Conservation (phyloP, 2,797 vertebrate genomes). For the Trachops cirrhosus region DNA sequence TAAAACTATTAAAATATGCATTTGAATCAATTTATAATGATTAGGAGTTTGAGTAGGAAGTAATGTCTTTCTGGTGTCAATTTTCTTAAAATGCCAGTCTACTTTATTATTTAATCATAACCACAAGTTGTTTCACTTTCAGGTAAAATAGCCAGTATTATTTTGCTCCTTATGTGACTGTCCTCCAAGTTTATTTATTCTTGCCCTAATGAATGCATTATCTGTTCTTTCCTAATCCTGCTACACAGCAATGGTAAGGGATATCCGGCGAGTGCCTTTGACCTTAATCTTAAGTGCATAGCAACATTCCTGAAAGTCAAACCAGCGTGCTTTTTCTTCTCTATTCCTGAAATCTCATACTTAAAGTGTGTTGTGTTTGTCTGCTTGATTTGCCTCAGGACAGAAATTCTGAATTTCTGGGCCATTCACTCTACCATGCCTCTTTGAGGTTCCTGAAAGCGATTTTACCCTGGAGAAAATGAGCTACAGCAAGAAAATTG, state of each 20-base stretch:
- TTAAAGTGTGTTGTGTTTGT: constrained; percentile 35
- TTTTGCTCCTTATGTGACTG: neutral
- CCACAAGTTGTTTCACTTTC: constrained; percentile 55
- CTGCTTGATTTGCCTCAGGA: constrained; percentile 46
- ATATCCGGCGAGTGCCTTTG: constrained; percentile 35
- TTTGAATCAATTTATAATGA: constrained; percentile 41
- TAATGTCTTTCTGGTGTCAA: constrained; percentile 30
- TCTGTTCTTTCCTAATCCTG: constrained; percentile 52
- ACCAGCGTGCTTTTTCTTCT: constrained; percentile 31
- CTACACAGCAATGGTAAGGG: constrained; percentile 6
- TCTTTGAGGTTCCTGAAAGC: constrained; percentile 17
- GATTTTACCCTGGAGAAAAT: neutral
- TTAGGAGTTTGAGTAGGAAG: constrained; percentile 15
- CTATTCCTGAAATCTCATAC: constrained; percentile 56
- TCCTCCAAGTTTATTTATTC: constrained; percentile 58
- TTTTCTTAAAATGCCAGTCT: neutral
- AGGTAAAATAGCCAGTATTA: constrained; percentile 51
- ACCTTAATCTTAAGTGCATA: constrained; percentile 50
- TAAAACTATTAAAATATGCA: neutral
- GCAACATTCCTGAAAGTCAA: constrained; percentile 69
- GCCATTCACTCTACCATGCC: neutral
- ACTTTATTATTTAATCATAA: constrained; percentile 65
- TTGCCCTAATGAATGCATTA: constrained; percentile 59
- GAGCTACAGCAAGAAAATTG: constrained; percentile 8
- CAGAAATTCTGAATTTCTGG: constrained; percentile 42